These are phyloP conservation scores for Nematopogon swammerdamellus DNA, from an alignment of 2,888 invertebrate species.

Conservation along the genomic window DNA sequence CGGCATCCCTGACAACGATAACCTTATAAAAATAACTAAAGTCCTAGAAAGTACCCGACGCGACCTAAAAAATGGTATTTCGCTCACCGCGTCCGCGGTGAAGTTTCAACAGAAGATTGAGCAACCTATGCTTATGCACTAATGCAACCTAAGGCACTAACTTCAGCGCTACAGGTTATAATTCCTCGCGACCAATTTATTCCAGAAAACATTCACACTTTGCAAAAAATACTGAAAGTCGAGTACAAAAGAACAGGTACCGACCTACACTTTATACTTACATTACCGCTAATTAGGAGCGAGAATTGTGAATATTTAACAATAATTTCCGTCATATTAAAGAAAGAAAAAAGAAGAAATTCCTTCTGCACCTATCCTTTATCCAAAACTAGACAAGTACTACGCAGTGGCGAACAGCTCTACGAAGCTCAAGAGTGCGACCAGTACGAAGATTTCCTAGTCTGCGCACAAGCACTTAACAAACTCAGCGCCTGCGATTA, in stretches of 20 bases:
- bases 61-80: not conserved
- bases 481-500: too few species aligned
- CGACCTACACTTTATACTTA: not conserved
- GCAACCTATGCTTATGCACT: not conserved
- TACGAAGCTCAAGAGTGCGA: too few species aligned
- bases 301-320: not conserved
- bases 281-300: not conserved
- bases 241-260: not conserved
- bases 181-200: not conserved
- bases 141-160: not conserved
- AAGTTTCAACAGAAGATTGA: not conserved
- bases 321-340: not conserved
- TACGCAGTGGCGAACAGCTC: not conserved
- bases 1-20: not conserved
- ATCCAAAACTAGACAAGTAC: not conserved
- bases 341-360: too few species aligned
- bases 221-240: not conserved
- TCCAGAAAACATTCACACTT: not conserved
- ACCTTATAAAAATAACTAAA: not conserved
- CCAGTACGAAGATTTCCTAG: too few species aligned
- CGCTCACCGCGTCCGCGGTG: not conserved
- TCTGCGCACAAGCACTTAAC: too few species aligned
- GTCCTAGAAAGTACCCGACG: not conserved
- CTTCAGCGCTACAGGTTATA: not conserved
- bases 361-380: slow-evolving; percentile 1